A percentile compares a stretch with the other conserved stretches of the same genome.
These are phyloP conservation scores for Leuciscus waleckii DNA, from an alignment of 2,797 vertebrate genomes.

Conservation along the genomic window DNA sequence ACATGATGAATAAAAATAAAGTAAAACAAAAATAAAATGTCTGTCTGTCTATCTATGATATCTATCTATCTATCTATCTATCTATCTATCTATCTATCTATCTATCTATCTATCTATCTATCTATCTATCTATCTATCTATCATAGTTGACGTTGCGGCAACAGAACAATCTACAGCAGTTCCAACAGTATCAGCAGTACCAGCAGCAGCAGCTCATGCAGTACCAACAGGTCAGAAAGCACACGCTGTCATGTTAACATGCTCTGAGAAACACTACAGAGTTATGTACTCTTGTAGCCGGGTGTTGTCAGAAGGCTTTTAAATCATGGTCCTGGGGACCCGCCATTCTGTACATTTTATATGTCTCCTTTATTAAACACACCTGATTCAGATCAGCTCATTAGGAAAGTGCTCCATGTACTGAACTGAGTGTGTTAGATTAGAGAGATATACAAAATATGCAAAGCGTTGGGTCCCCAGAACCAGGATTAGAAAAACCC, in stretches of 20 bases:
- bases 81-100: too few relatives aligned
- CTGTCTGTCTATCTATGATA: too few relatives aligned
- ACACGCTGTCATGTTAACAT: neutral
- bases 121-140: too few relatives aligned
- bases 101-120: too few relatives aligned
- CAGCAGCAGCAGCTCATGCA: conserved; percentile 84
- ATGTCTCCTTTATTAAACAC: neutral
- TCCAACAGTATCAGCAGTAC: conserved; percentile 81
- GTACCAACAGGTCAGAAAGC: conserved; percentile 72
- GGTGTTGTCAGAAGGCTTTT: neutral
- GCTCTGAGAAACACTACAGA: neutral
- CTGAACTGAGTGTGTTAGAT: neutral
- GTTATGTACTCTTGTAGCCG: neutral
- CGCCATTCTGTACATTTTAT: neutral
- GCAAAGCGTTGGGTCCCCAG: neutral
- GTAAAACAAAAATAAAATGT: too few relatives aligned
- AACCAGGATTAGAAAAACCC: neutral
- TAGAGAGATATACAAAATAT: neutral
- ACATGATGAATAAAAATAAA: too few relatives aligned
- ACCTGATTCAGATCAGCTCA: neutral
- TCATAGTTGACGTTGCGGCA: conserved; percentile 77
- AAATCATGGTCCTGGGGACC: neutral
- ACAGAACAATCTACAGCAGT: conserved; percentile 79
- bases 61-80: too few relatives aligned
- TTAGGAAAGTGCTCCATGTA: neutral